These are phyloP conservation scores for Crotalus helleri DNA, from an alignment of 2,113 vertebrate species.

Conservation along the genomic window DNA sequence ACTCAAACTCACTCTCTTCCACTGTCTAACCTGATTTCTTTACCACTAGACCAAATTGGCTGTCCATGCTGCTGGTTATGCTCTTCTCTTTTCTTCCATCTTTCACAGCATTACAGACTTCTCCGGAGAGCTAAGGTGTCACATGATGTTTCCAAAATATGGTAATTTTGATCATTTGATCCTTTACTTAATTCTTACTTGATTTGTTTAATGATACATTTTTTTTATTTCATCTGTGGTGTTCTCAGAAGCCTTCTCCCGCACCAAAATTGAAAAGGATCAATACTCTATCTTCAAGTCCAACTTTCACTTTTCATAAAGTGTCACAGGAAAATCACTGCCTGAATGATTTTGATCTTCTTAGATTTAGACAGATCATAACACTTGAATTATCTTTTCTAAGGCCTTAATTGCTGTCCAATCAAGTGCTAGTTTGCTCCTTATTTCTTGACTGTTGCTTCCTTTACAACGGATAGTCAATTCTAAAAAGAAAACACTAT, in stretches of 20 bases:
- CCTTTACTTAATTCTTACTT: background rate
- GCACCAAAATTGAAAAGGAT: background rate
- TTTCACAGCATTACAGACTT: background rate
- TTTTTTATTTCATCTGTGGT: background rate
- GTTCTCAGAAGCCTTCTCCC: background rate
- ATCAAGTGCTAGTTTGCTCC: background rate
- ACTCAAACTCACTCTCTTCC: no score
- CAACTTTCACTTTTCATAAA: background rate
- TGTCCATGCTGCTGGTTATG: background rate
- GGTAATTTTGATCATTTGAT: background rate
- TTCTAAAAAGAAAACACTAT: background rate
- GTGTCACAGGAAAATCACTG: background rate
- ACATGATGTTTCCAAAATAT: background rate
- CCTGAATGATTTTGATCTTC: background rate
- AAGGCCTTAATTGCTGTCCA: background rate
- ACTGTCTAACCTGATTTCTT: no score
- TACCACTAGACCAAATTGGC: no score
- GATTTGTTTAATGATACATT: background rate
- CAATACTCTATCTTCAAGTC: background rate
- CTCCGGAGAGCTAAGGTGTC: background rate
- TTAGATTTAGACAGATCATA: background rate
- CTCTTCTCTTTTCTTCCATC: background rate
- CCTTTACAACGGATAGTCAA: background rate
- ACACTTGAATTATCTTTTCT: background rate
- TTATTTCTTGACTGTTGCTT: background rate